Conservation (phyloP, 2,797 vertebrate genomes). For the Amazona finschi region DNA sequence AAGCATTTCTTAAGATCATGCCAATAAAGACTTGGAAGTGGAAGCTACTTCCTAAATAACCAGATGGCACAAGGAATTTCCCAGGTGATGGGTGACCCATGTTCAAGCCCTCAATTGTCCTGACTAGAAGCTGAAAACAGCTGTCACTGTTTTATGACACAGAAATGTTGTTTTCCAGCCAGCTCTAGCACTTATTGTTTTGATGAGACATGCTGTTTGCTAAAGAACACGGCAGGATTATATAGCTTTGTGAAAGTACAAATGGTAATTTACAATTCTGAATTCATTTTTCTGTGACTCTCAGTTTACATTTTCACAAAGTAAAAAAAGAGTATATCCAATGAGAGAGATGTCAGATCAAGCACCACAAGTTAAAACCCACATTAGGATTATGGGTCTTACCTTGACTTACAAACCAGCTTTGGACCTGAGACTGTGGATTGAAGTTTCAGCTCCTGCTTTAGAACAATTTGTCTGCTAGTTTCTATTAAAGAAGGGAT, state of each 20-base stretch:
- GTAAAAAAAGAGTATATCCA: neutral
- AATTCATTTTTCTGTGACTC: neutral
- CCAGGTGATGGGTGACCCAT: neutral
- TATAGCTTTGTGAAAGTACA: neutral
- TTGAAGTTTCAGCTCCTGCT: neutral
- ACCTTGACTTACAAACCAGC: neutral
- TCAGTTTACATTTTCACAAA: neutral
- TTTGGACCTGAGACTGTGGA: neutral
- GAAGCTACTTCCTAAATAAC: neutral
- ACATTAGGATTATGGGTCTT: neutral
- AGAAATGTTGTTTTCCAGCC: neutral
- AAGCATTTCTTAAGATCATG: neutral
- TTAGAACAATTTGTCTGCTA: neutral
- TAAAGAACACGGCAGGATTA: neutral
- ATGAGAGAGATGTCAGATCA: neutral
- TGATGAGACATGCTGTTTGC: neutral
- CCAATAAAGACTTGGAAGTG: neutral
- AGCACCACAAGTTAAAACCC: neutral
- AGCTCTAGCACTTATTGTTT: neutral
- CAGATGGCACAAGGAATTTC: neutral
- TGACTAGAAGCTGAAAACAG: neutral
- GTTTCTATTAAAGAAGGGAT: neutral
- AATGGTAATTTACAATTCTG: fast-evolving
- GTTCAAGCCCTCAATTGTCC: neutral
- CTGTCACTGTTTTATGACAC: neutral